These are phyloP conservation scores for Drosophila fungiperda DNA, from an alignment of 2,888 invertebrate species.

Conservation along the genomic window DNA sequence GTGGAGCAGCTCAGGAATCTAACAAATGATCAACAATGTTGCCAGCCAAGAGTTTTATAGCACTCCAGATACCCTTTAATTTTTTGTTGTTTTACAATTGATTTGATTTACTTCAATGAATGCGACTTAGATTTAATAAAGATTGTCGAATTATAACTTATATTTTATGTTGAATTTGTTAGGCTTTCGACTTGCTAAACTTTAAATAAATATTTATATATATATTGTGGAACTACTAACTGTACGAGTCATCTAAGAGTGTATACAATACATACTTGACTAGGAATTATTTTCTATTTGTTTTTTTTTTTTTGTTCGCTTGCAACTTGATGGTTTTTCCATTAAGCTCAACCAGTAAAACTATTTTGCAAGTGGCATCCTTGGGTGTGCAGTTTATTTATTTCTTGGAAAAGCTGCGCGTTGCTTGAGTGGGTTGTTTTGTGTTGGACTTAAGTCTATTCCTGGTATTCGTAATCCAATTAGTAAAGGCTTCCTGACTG, in stretches of 20 bases:
- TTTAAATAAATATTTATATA: too few species aligned
- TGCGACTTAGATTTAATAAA: background rate
- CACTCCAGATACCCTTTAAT: background rate
- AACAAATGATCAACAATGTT: background rate
- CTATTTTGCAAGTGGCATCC: background rate
- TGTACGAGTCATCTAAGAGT: background rate
- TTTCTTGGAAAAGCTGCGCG: background rate
- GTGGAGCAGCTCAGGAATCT: background rate
- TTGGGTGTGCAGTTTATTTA: background rate
- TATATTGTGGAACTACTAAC: background rate
- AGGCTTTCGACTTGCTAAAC: too few species aligned
- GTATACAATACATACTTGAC: background rate
- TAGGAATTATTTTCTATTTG: background rate
- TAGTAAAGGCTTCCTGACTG: background rate
- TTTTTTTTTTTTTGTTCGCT: background rate
- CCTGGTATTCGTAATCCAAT: background rate
- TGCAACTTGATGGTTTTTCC: background rate
- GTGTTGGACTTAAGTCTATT: background rate
- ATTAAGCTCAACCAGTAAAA: background rate
- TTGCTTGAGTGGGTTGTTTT: background rate
- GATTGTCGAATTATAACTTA: background rate
- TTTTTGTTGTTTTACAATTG: too few species aligned
- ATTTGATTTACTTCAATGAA: background rate
- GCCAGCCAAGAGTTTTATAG: background rate
- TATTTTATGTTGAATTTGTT: too few species aligned